Evolutionary conservation across 2,888 invertebrate species (phyloP).

Genomic region (Netelia melanura): DNA sequence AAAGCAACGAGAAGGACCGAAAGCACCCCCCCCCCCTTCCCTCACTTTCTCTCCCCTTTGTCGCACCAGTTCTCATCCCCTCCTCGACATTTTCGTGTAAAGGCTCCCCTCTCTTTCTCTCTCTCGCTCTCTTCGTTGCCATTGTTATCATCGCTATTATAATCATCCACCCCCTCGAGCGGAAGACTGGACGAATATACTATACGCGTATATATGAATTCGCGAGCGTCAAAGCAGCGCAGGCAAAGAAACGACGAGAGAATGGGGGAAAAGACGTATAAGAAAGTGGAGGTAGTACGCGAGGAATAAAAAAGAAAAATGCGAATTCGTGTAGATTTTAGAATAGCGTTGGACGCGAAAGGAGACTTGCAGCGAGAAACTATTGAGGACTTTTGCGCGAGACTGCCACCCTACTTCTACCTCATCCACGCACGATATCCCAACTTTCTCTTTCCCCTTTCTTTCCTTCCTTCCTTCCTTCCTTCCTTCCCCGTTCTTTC

Average conservation of each 20-base stretch:
- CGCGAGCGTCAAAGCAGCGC: slow-evolving; percentile 16
- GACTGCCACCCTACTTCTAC: no score
- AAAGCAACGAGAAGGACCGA: slow-evolving; percentile 56
- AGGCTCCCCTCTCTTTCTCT: neutral
- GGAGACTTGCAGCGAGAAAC: neutral
- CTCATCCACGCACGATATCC: no score
- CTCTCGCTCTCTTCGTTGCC: slow-evolving; percentile 23
- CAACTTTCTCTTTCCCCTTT: no score
- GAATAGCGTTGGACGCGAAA: neutral
- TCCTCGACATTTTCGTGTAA: slow-evolving; percentile 56
- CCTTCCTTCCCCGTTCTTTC: neutral
- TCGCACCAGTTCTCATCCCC: slow-evolving; percentile 10
- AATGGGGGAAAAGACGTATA: slow-evolving; percentile 4
- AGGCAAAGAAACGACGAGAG: slow-evolving; percentile 3
- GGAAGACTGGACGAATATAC: slow-evolving; percentile 39
- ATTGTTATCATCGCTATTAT: slow-evolving; percentile 69
- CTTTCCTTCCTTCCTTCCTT: no score
- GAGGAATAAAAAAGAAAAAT: neutral
- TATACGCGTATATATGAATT: slow-evolving; percentile 17
- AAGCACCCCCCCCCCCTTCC: slow-evolving; percentile 10
- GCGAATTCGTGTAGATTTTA: neutral
- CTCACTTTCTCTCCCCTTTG: slow-evolving; percentile 40
- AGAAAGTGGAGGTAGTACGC: slow-evolving; percentile 12
- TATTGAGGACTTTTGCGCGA: neutral
- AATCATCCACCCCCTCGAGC: slow-evolving; percentile 64